Conservation (phyloP, 2,113 vertebrate species). For the Thermophis baileyi region DNA sequence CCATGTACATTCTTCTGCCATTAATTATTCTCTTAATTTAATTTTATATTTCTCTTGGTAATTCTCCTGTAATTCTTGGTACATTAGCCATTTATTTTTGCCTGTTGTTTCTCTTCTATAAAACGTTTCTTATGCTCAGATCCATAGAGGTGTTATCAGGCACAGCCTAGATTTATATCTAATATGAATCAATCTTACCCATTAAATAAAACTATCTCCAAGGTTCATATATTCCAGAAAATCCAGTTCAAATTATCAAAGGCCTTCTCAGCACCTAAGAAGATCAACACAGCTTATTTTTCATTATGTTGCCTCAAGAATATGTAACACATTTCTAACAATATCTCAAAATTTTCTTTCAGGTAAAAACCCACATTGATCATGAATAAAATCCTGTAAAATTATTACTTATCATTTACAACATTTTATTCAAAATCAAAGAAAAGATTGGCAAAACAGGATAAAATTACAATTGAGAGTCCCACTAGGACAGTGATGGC, state of each 20-base stretch:
- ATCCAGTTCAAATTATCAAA: background rate
- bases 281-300: background rate
- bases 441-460: background rate
- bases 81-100: background rate
- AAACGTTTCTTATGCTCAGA: background rate
- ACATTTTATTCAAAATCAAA: background rate
- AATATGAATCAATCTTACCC: background rate
- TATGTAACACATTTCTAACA: background rate
- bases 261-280: background rate
- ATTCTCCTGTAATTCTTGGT: background rate
- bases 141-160: background rate
- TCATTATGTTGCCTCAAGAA: background rate
- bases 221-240: background rate
- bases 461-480: background rate
- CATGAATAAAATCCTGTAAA: background rate
- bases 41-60: background rate
- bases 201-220: background rate
- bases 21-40: background rate
- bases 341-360: background rate
- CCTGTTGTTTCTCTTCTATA: background rate
- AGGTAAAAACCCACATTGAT: background rate
- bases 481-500: too few species aligned
- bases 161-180: background rate
- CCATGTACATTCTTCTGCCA: background rate
- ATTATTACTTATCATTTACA: background rate